These are phyloP conservation scores for Eutolmus rufibarbis DNA, from an alignment of 2,888 invertebrate species.

Conservation along the genomic window DNA sequence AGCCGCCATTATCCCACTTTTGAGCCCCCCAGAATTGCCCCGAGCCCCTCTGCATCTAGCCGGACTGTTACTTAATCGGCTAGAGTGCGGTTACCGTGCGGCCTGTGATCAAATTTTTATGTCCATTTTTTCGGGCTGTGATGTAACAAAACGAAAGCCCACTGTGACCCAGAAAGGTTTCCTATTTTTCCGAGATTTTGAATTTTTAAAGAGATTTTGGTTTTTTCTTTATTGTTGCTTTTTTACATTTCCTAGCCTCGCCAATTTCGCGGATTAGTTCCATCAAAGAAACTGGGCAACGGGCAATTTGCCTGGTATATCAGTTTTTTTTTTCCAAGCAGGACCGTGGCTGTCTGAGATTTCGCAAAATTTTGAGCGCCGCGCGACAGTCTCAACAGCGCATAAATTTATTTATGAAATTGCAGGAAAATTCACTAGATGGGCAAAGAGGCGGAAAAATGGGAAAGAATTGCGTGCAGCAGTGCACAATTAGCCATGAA, in stretches of 20 bases:
- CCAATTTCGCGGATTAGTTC: neutral
- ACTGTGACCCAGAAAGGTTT: conserved; percentile 34
- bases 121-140: conserved; percentile 33
- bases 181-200: conserved; percentile 24
- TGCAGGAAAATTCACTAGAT: neutral
- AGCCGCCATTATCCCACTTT: conserved; percentile 7
- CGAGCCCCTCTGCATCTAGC: conserved; percentile 8
- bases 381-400: neutral
- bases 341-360: neutral
- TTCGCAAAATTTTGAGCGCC: neutral
- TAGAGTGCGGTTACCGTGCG: conserved; percentile 30
- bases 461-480: neutral
- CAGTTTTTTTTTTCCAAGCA: neutral
- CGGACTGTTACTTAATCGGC: conserved; percentile 22
- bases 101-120: conserved; percentile 34
- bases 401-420: neutral
- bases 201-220: neutral
- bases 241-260: neutral
- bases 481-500: neutral
- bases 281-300: neutral
- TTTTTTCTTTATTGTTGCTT: neutral
- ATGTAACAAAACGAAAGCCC: conserved; percentile 34
- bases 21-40: neutral
- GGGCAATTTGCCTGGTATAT: neutral
- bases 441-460: neutral